Base-by-base conservation (phyloP, 2,113 vertebrate species). In the Ageneiosus marmoratus region DNA sequence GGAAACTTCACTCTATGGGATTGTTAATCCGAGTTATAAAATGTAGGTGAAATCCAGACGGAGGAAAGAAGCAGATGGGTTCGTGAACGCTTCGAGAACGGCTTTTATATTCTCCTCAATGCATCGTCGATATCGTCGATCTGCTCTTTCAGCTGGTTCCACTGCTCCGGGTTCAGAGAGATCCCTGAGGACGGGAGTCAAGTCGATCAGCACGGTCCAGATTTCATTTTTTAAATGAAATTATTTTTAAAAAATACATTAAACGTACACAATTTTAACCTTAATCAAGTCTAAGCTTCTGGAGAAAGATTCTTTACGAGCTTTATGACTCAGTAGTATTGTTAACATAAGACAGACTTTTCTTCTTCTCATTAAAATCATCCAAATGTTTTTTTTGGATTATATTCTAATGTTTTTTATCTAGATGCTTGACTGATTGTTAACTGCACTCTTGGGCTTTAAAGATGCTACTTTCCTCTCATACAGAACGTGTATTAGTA, bases 141-240 rank as follows among this genome's bases (percentile, higher is more conserved):
- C 91, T 95, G 92, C 87, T 95, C 93, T 92, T 95, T 96, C 92
- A 97, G 93, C 85, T 95, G 95, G 87, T 91, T 95, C 94, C 92
- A 95, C 10, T 95, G 94, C 78, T 97, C 95, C 74, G 94, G 94
- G 92, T 95, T 95, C 93, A 95, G 90, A 89, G 92, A 94, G 90
- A 94, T 94, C 89, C 83, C 83, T 67, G 67, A 53, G 32, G 46
- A 13, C 1, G 6, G 2, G 0, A 27, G 24, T 4, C n/a, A 44
- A 72, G 22, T 44, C 37, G 1, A 65, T 65, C 63, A 65, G 60
- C 10, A 32, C 5, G n/a, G n/a, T n/a, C n/a, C n/a, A 4, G 29
- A 32, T 5, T 16, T 32, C 7, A 8, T 56, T 22, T 24, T 56
- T 56, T 56, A 8, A 58, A 41, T 41, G 2, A 41, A 41, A 41